These are phyloP conservation scores for Drosophila antonietae DNA, from an alignment of 2,888 invertebrate genomes.

Conservation along the genomic window DNA sequence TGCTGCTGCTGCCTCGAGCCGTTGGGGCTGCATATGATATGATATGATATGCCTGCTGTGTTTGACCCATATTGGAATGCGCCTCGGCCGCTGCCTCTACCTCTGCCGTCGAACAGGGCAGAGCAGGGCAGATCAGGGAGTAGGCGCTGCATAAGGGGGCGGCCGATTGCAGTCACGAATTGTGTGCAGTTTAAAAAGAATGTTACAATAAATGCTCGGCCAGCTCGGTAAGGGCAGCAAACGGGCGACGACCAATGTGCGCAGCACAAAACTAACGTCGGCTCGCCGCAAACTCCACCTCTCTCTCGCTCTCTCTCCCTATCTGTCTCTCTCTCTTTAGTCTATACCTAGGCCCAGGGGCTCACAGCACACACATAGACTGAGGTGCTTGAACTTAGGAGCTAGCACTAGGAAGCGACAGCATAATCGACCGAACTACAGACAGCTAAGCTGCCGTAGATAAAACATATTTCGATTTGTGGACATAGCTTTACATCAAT, in stretches of 20 bases:
- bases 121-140: not conserved
- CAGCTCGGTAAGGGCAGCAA: slow-evolving; percentile 25
- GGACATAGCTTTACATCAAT: not conserved
- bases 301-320: not conserved
- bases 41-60: slow-evolving; percentile 74
- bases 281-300: not conserved
- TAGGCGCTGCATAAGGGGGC: not conserved
- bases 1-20: slow-evolving; percentile 32
- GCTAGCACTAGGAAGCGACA: not conserved
- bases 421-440: not conserved
- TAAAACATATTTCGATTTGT: not conserved
- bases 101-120: too few relatives aligned
- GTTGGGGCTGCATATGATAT: slow-evolving; percentile 68
- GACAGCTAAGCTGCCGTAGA: not conserved
- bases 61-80: slow-evolving; percentile 80
- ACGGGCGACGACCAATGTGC: slow-evolving; percentile 19
- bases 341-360: slow-evolving; percentile 5
- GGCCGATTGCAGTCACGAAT: slow-evolving; percentile 64
- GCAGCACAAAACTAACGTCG: slow-evolving; percentile 22
- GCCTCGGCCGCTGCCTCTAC: slow-evolving; percentile 27
- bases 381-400: slow-evolving; percentile 64
- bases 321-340: not conserved
- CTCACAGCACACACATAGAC: not conserved
- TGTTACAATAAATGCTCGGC: slow-evolving; percentile 39
- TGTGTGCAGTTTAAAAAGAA: slow-evolving; percentile 60